A percentile compares a stretch with the other conserved stretches of the same genome.
phyloP scores from a whole-genome alignment of 2,797 vertebrate species.

The Nothura maculosa region DNA sequence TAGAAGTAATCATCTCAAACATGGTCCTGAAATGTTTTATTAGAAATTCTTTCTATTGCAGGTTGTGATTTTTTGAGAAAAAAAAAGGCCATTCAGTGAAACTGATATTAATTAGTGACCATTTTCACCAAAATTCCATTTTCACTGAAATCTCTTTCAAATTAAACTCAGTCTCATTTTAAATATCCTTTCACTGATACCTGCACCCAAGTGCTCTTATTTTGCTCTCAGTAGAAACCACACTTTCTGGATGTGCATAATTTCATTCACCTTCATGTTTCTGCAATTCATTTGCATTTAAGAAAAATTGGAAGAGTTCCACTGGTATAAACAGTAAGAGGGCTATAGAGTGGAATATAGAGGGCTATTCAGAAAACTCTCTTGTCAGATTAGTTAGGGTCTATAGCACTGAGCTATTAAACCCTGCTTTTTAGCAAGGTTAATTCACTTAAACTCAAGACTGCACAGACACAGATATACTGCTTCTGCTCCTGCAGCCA shows the following conservation, averaged over 20 bases:
- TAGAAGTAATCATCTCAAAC: neutral
- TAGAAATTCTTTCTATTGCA: neutral
- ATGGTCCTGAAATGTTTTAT: neutral
- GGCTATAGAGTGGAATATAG: too few species aligned
- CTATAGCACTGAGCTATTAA: neutral
- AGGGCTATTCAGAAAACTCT: neutral
- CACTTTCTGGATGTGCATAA: neutral
- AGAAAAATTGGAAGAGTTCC: neutral
- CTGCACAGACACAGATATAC: neutral
- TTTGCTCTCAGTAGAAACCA: neutral
- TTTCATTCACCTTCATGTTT: neutral
- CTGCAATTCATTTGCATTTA: neutral
- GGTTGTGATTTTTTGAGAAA: neutral
- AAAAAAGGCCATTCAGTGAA: neutral
- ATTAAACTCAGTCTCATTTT: neutral
- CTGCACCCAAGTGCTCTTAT: accelerated
- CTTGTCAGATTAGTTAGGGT: neutral
- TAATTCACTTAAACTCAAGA: neutral
- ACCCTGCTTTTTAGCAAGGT: neutral
- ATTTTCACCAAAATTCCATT: neutral
- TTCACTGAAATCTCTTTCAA: accelerated
- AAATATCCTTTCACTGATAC: neutral
- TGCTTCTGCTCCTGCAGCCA: neutral
- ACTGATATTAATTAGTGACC: neutral
- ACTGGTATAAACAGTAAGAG: neutral